Evolutionary conservation across 2,113 vertebrate genomes (phyloP).

Genomic region (Lynx canadensis): DNA sequence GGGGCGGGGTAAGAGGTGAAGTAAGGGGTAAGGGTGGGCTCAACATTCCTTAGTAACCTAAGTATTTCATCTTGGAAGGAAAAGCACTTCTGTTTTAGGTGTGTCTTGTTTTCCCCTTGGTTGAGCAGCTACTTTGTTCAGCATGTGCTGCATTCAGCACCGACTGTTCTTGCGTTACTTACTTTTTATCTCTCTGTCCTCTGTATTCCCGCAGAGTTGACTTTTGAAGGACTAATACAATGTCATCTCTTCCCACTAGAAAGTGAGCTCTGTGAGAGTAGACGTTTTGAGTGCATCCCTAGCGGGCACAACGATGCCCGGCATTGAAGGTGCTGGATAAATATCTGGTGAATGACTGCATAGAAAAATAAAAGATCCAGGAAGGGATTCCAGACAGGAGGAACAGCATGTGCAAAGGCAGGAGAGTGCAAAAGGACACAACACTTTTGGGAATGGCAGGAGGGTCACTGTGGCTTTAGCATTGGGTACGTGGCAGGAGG

Average conservation of each 20-base stretch:
- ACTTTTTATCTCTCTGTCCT: no score
- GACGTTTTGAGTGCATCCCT: background rate
- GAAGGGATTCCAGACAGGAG: background rate
- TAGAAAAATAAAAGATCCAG: background rate
- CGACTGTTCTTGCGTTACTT: no score
- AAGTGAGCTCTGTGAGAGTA: background rate
- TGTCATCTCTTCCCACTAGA: background rate
- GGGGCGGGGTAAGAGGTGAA: no score
- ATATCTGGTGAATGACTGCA: background rate
- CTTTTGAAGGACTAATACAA: background rate
- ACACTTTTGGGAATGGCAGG: background rate
- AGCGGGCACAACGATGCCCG: background rate
- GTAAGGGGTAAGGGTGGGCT: no score
- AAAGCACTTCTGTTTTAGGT: no score
- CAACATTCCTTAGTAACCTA: no score
- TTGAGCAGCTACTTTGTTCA: no score
- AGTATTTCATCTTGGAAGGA: no score
- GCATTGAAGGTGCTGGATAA: background rate
- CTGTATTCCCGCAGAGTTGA: background rate
- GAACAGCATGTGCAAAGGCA: background rate
- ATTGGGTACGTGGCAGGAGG: rapidly evolving
- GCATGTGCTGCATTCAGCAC: no score
- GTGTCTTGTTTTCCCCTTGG: no score
- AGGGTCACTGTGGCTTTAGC: background rate
- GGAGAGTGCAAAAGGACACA: rapidly evolving